A percentile compares a stretch with the other conserved stretches of the same genome.
Evolutionary conservation across 2,888 invertebrate genomes (phyloP).

Genomic region (Lordiphosa fenestrarum): DNA sequence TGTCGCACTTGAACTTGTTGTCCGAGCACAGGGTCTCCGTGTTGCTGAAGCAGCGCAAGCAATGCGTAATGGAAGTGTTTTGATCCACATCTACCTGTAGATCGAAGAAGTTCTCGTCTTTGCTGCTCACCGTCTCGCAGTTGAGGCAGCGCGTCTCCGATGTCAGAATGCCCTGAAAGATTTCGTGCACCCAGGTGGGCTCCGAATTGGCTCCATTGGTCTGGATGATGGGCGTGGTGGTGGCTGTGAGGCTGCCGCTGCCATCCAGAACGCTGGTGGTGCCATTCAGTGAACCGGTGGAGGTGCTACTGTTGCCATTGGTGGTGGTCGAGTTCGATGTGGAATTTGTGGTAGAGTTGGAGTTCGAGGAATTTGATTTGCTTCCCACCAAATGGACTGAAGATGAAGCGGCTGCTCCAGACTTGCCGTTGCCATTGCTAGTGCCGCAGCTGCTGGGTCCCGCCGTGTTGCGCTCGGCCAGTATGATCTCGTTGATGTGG

Average conservation of each 20-base stretch:
- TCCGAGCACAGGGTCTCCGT: conserved; percentile 99
- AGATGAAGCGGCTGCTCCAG: conserved; percentile 11
- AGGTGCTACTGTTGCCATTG: conserved; percentile 74
- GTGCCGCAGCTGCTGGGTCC: conserved; percentile 30
- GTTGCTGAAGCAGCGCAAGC: conserved; percentile 97
- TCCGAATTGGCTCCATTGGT: conserved; percentile 83
- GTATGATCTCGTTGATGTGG: conserved; percentile 98
- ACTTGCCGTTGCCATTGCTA: conserved; percentile 26
- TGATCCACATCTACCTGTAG: conserved; percentile 99
- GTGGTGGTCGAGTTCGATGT: conserved; percentile 69
- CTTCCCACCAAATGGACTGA: conserved; percentile 24
- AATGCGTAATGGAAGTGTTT: conserved; percentile 99
- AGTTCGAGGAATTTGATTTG: conserved; percentile 35
- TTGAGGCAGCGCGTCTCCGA: conserved; percentile 99
- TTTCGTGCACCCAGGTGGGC: conserved; percentile 99
- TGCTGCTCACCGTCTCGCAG: conserved; percentile 99
- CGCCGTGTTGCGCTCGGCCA: conserved; percentile 84
- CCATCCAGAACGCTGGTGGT: conserved; percentile 60
- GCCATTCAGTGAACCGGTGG: conserved; percentile 71
- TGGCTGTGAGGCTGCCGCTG: conserved; percentile 51
- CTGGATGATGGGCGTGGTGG: conserved; percentile 60
- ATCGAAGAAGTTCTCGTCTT: conserved; percentile 99
- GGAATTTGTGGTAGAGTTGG: conserved; percentile 40
- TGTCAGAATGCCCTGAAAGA: conserved; percentile 99
- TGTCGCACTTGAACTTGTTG: conserved; percentile 99